Evolutionary conservation across 2,888 invertebrate genomes (phyloP), one percentile per base, ranked within the genome.

Genomic region (Drosophila pseudotalamancana): DNA sequence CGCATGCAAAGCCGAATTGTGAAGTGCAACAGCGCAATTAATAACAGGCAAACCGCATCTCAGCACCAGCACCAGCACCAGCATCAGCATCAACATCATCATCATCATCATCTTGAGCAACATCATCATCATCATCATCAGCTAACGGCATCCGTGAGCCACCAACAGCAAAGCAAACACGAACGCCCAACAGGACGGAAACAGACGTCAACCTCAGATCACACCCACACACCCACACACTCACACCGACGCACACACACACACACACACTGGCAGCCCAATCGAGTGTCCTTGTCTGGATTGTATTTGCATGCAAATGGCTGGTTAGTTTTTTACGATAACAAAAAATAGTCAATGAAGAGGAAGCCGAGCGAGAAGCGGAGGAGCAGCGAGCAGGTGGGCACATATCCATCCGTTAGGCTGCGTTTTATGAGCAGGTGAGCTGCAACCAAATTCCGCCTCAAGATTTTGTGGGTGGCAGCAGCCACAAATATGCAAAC

Each of bases 1-100:
- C 55, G 57, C 77, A 63, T 54, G 62, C 77, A 54, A 49, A 62
- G 55, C 57, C 61, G 18, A 69, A 77, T 66, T 65, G 77, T 72
- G 65, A 72, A 76, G 76, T 77, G 76, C 76, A 76, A 76, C 70
- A 76, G 73, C 73, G 77, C 77, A 76, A 76, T 76, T 76, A 76
- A 76, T 76, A 77, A 64, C 77, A 77, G 77, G 48, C 73, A 64
- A 72, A 60, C 72, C 70, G 75, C 70, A 53, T 59, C 70, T 74
- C 69, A 68, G 54, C 53, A 54, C 32, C 48, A 55, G 32, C 63
- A 56, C 32, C 63, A 48, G 4, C 62, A 31, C 27, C 63, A 61
- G 27, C 62, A 53, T 4, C 62, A 31, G 32, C 63, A 53, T 68
- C 68, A 62, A 45, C 46, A 43, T 27, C 50, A 49, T 27, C 53